Base-by-base conservation (phyloP, 2,797 vertebrate species). In the Pseudopleuronectes americanus region DNA sequence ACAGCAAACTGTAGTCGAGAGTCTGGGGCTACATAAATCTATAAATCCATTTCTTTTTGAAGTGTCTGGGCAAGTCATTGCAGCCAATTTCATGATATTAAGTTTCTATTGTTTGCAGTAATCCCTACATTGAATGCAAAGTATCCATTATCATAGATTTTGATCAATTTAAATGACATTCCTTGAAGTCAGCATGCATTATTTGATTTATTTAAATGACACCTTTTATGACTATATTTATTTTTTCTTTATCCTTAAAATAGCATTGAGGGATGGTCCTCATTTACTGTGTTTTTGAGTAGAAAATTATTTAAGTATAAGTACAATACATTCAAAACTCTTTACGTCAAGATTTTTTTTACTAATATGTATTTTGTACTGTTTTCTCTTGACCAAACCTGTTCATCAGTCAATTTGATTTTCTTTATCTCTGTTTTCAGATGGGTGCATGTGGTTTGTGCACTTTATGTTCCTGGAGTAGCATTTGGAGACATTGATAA, bases 401-500 rank as follows among this genome's bases (percentile, higher is more conserved):
- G 4, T 62, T 58, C 33, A 48, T 68, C 43, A 70, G 28, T 33
- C 24, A 48, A 21, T 23, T 63, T 23, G 3, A 19, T 73, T 66
- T 64, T 67, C 2, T 10, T 79, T 12, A 74, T 74, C 9, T 33
- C 59, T 8, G 69, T 7, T 88, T 90, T 19, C 78, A 99, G 98
- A 88, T 99, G 98, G 98, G 98, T 99, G 85, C 98, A 99, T 71
- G 98, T 99, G 69, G 98, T 99, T 24, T 99, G 98, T 90, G 98
- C 98, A 17, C 96, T 99, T 5, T 99, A 99, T 52, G 98, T 99
- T 87, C 97, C 98, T 1, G 98, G 98, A 63, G 98, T 99, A 41
- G 98, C 98, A n/a, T 99, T 99, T 84, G 98, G 97, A 89, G 98
- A 99, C 92, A 99, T 99, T 74, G 98, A 99, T 87, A 99, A 98